Base-by-base conservation (phyloP, 1,140 invertebrate genomes). In the Microplitis mediator region DNA sequence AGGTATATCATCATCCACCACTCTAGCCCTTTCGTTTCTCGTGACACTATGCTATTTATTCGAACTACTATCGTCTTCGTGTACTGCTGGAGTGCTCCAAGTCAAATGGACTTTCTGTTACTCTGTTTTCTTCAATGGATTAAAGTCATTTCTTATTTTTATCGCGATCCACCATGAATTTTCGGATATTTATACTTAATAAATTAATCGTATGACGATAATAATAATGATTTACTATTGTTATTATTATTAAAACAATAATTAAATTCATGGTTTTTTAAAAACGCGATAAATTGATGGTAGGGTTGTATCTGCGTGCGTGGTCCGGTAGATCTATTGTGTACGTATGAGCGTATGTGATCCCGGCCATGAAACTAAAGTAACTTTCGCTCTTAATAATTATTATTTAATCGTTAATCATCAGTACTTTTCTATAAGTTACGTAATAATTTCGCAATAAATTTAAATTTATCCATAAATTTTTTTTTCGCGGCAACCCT, bases 1-100 rank as follows among this genome's bases (percentile, higher is more conserved):
- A 97, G 95, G 95, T 98, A 93, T 90, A 89, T 86, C 84, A 81
- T 86, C 84, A 82, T 82, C 79, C 77, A 85, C 82, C 83, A 85
- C 81, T 84, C 80, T 86, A 85, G 84, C 82, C 83, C 84, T 86
- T 86, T 85, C 78, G 80, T 85, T 79, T 85, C 72, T 79, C 78
- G 80, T 75, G 78, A 76, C 76, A 82, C 79, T 80, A 76, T 83
- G 63, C 34, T 71, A 73, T 66, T 67, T 69, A 67, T 67, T 39
- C 45, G 52, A 67, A 67, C 65, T 64, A 39, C 36, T 62, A 39
- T 62, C 50, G 39, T 51, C 50, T 58, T 58, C 54, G 52, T 68
- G 8, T 45, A 45, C 39, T 45, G 39, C 52, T 68, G 66, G 45
- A 67, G 32, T 67, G 50, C 45, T 45, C 39, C 65, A 50, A 52